A percentile compares a stretch with the other conserved stretches of the same genome.
These are phyloP conservation scores for Ptyas mucosa DNA, from an alignment of 2,113 vertebrate genomes.

Conservation along the genomic window DNA sequence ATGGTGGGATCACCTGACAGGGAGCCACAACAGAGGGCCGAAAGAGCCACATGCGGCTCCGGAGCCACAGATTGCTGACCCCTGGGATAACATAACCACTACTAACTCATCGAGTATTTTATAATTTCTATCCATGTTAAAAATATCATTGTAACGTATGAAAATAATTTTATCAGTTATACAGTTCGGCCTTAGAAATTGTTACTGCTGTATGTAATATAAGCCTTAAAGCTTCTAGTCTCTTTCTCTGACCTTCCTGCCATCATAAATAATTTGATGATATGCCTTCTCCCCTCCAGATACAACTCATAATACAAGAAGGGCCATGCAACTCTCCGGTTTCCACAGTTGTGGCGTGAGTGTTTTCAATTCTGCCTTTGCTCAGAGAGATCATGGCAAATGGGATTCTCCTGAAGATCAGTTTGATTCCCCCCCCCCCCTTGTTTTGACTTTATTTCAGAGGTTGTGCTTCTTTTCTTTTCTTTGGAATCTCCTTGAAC, in stretches of 20 bases:
- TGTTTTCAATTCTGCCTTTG: not conserved
- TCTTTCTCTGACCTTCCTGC: not conserved
- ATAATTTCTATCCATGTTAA: not conserved
- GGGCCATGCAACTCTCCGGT: not conserved
- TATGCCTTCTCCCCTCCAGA: not conserved
- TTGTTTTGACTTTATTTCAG: conserved; percentile 23
- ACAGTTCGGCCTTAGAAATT: not conserved
- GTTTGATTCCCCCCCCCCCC: not conserved
- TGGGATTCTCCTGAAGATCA: conserved; percentile 19
- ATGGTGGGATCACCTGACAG: too few species aligned
- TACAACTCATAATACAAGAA: not conserved
- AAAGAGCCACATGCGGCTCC: too few species aligned
- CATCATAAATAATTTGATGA: not conserved
- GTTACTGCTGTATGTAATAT: not conserved
- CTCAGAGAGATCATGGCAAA: conserved; percentile 5
- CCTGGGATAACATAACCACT: too few species aligned
- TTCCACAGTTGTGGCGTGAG: not conserved
- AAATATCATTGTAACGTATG: not conserved
- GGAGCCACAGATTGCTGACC: too few species aligned
- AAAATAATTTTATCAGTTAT: not conserved
- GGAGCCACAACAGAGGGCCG: too few species aligned
- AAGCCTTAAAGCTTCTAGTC: not conserved
- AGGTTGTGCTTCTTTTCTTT: conserved; percentile 16
- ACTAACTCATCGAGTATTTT: not conserved
- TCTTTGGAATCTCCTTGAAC: conserved; percentile 27